These are phyloP conservation scores for Plumapathes pennacea DNA, from an alignment of 92 coral and sea anemone species.

Conservation along the genomic window DNA sequence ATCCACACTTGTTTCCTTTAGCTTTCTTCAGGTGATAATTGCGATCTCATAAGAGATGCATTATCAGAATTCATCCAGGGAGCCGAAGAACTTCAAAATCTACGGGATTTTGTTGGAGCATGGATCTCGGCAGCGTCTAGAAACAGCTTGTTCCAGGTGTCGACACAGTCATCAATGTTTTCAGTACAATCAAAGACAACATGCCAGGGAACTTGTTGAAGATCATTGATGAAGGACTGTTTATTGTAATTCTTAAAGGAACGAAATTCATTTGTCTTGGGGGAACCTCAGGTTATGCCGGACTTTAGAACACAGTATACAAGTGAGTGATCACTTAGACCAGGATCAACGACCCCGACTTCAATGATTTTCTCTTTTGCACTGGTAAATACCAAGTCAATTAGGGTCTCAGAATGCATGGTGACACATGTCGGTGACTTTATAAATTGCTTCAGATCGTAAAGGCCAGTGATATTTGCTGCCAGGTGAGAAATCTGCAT, in stretches of 20 bases:
- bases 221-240: constrained; percentile 19
- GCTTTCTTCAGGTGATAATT: not conserved
- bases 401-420: constrained; percentile 14
- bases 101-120: constrained; percentile 33
- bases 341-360: constrained; percentile 16
- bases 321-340: constrained; percentile 36
- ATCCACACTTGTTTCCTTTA: not conserved
- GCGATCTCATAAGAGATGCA: not conserved
- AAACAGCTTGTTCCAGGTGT: constrained; percentile 40
- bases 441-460: constrained; percentile 23
- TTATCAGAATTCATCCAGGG: constrained; percentile 19
- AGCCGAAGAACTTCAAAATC: constrained; percentile 15
- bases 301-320: constrained; percentile 30
- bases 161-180: constrained; percentile 20
- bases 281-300: constrained; percentile 26
- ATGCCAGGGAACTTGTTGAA: constrained; percentile 36
- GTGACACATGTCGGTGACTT: constrained; percentile 9
- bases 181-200: constrained; percentile 19
- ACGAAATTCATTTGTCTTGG: constrained; percentile 33
- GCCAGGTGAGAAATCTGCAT: constrained; percentile 7
- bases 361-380: constrained; percentile 12
- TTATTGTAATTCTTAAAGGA: constrained; percentile 21
- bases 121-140: constrained; percentile 23
- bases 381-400: constrained; percentile 16
- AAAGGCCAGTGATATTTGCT: constrained; percentile 8